Base-by-base conservation (phyloP, 2,888 invertebrate species). In the Himalopsyche tibetana region DNA sequence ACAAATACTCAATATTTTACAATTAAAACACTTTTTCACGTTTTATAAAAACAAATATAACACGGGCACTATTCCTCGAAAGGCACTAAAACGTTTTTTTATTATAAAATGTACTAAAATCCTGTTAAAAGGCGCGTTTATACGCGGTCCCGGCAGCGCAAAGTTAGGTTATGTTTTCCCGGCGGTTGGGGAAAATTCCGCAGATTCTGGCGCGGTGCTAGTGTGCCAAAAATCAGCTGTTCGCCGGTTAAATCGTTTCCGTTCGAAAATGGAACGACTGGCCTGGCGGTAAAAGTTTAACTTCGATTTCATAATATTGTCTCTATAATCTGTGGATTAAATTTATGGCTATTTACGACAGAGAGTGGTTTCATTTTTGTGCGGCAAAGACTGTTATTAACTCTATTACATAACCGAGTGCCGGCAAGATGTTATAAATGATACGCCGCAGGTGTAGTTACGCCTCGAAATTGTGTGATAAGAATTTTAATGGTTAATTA, bases 91-190 rank as follows among this genome's bases (percentile, higher is more conserved):
- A 38, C 8, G 4, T 28, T 36, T 74, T 15, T 74, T 74, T 36
- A 38, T 74, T 36, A 36, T 74, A 74, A 74, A 74, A 74, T 36
- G 36, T 74, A 28, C 5, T 74, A 74, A 74, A 74, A 74, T 36
- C 36, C 36, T 36, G 36, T 74, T 74, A 12, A 36, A 28, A 74
- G 38, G 38, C 74, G 74, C 74, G 74, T 74, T 74, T 38, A 36
- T 28, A 12, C 15, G 28, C 28, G 74, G 74, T 36, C 36, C 36
- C 19, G 19, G 74, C 38, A 9, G 74, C 36, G 74, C 36, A 36
- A 74, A 38, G 74, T 74, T 74, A 86, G 87, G 87, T 87, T 87
- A 87, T 83, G 87, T 87, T 87, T 85, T 85, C 79, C 83, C 82
- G 85, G 36, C 8, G 79, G 84, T 86, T 86, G 45, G 82, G 17